Conservation (phyloP, 2,888 invertebrate species). For the Scaeva pyrastri region DNA sequence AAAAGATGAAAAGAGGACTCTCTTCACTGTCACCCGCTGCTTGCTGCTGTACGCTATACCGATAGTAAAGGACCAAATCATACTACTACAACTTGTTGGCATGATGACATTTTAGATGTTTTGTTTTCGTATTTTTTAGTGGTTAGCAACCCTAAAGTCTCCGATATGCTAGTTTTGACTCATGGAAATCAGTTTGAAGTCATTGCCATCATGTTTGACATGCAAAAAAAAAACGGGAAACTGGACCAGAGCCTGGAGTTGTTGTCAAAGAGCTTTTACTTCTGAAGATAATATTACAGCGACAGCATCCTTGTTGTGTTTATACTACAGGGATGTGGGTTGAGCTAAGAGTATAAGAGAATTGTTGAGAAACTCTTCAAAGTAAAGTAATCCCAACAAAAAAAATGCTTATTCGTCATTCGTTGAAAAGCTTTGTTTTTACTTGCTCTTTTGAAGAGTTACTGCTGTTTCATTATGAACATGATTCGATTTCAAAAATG, state of each 20-base stretch:
- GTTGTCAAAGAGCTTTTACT: constrained; percentile 23
- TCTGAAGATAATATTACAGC: not conserved
- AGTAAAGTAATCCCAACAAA: not conserved
- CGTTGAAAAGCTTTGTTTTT: not conserved
- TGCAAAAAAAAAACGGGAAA: not conserved
- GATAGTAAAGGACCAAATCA: constrained; percentile 71
- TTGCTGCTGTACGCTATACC: constrained; percentile 57
- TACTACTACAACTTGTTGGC: constrained; percentile 76
- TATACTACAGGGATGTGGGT: not conserved
- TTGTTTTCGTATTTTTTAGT: constrained; percentile 64
- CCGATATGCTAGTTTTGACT: constrained; percentile 52
- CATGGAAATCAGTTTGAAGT: constrained; percentile 64
- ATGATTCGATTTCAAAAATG: too few relatives aligned
- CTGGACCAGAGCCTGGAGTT: constrained; percentile 10
- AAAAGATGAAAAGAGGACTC: constrained; percentile 17
- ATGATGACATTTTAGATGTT: constrained; percentile 74
- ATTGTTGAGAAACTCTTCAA: constrained; percentile 12
- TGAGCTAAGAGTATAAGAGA: constrained; percentile 29
- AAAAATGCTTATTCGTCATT: not conserved
- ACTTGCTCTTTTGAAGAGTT: not conserved
- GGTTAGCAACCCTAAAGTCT: constrained; percentile 56
- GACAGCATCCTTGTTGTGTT: constrained; percentile 3
- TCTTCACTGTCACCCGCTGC: constrained; percentile 46
- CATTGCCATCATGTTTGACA: constrained; percentile 32
- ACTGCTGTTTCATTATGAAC: not conserved